Conservation (phyloP, 2,888 invertebrate genomes). For the Philaethria dido region DNA sequence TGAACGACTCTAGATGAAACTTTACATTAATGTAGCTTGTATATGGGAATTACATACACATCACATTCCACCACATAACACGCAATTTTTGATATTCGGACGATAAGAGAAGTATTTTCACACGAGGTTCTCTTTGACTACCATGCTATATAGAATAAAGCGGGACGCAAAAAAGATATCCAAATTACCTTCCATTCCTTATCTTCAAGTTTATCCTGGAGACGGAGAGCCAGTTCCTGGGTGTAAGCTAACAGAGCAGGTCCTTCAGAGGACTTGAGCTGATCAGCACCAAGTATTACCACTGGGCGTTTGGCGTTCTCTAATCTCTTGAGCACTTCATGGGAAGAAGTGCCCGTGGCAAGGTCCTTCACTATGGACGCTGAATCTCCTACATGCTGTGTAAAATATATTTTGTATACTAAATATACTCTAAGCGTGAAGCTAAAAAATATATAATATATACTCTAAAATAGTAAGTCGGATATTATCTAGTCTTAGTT, state of each 20-base stretch:
- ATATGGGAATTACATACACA: too few species aligned
- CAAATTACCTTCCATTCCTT: conserved; percentile 78
- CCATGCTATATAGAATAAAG: too few species aligned
- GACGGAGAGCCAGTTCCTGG: conserved; percentile 87
- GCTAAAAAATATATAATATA: too few species aligned
- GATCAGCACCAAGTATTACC: conserved; percentile 95
- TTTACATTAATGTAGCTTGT: too few species aligned
- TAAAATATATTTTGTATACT: background rate
- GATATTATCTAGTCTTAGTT: too few species aligned
- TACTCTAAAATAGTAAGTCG: too few species aligned
- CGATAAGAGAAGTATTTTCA: too few species aligned
- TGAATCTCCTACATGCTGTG: conserved; percentile 93
- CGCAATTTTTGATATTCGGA: too few species aligned
- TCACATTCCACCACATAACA: too few species aligned
- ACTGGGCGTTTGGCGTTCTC: conserved; percentile 94
- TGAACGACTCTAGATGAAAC: too few species aligned
- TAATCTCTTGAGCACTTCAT: conserved; percentile 82
- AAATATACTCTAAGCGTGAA: too few species aligned
- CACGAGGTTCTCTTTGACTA: too few species aligned
- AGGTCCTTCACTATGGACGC: conserved; percentile 89
- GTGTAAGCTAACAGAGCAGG: conserved; percentile 89
- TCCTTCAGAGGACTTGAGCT: conserved; percentile 91
- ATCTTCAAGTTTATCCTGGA: conserved; percentile 81
- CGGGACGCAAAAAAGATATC: background rate
- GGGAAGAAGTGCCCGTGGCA: conserved; percentile 86